Evolutionary conservation across 35 echinoderm and acorn worm genomes (phyloP).

Genomic region (Hemicentrotus pulcherrimus): DNA sequence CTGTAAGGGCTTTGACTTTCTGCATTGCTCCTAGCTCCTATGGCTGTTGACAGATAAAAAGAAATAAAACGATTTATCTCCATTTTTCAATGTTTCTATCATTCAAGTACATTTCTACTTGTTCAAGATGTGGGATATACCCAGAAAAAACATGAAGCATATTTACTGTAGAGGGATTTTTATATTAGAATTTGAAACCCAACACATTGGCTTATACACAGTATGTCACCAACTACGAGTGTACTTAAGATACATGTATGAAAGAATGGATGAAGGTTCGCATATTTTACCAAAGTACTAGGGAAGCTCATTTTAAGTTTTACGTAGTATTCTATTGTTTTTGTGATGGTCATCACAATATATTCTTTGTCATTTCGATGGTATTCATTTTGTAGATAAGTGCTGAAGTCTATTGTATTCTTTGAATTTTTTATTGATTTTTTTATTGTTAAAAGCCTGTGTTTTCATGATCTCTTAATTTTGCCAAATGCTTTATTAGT

Average conservation of each 20-base stretch:
- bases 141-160: neutral
- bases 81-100: neutral
- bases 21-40: neutral
- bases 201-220: neutral
- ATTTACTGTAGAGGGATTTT: neutral
- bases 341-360: neutral
- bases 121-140: neutral
- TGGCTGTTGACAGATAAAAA: neutral
- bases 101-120: neutral
- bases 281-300: neutral
- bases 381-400: conserved; percentile 13
- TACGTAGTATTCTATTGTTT: neutral
- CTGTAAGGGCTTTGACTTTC: neutral
- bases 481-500: conserved; percentile 1
- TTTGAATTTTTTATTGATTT: too few relatives aligned
- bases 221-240: neutral
- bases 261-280: neutral
- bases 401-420: neutral
- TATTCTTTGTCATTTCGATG: conserved; percentile 5
- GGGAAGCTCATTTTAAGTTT: neutral
- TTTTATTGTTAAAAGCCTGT: neutral
- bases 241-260: neutral
- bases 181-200: neutral
- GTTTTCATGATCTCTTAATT: neutral
- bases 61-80: neutral